Evolutionary conservation across 2,113 vertebrate genomes (phyloP).

Genomic region (Aegypius monachus): DNA sequence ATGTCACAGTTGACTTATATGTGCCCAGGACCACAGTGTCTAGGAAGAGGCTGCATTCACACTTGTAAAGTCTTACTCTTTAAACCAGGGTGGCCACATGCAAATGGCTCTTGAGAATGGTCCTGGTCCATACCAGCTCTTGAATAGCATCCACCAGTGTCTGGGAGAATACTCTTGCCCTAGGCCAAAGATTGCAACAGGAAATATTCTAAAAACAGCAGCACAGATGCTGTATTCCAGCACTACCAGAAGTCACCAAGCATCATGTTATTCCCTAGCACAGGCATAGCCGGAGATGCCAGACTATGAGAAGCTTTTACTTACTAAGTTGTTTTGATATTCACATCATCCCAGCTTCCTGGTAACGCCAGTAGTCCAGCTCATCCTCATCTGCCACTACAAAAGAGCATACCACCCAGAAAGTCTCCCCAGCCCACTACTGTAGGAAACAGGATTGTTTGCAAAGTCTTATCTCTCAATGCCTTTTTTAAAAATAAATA

Average conservation of each 20-base stretch:
- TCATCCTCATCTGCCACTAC: not conserved
- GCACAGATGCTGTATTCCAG: not conserved
- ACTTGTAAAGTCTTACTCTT: not conserved
- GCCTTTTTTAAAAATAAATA: not conserved
- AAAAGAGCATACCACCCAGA: accelerated
- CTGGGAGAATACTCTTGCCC: not conserved
- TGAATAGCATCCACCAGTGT: not conserved
- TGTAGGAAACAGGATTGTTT: not conserved
- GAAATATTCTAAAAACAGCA: not conserved
- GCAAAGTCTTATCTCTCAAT: not conserved
- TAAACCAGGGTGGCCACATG: accelerated
- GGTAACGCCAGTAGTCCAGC: not conserved
- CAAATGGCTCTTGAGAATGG: accelerated
- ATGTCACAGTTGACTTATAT: accelerated
- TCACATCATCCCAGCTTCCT: not conserved
- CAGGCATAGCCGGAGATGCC: not conserved
- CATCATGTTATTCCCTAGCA: accelerated
- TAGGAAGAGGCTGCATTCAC: not conserved
- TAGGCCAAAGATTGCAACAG: not conserved
- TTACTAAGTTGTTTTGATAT: not conserved
- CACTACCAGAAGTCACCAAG: not conserved
- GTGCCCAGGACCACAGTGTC: not conserved
- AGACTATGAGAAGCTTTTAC: not conserved
- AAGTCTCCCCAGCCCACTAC: not conserved
- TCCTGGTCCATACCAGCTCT: not conserved